A percentile compares a stretch with the other conserved stretches of the same genome.
Conservation (phyloP, 2,888 invertebrate species). For the Andrena camellia region DNA sequence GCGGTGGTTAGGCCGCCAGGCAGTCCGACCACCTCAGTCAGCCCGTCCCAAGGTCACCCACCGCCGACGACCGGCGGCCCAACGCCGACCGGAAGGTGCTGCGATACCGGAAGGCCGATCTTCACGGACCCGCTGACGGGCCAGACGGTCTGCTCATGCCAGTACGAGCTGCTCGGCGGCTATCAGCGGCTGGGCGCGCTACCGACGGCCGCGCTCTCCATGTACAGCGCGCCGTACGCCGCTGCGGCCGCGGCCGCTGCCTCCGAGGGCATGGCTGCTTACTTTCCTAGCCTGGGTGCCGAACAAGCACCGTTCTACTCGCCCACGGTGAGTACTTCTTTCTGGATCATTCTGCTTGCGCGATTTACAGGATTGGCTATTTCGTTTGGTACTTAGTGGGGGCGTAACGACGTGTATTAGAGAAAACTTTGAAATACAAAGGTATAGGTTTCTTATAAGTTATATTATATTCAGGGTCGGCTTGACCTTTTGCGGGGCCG, state of each 20-base stretch:
- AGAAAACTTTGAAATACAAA: too few relatives aligned
- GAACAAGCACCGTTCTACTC: constrained; percentile 95
- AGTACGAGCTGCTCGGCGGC: constrained; percentile 94
- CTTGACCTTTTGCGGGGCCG: too few relatives aligned
- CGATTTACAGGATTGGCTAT: not conserved
- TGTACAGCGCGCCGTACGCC: constrained; percentile 93
- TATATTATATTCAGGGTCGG: too few relatives aligned
- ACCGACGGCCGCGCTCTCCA: constrained; percentile 89
- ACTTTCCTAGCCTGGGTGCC: constrained; percentile 93
- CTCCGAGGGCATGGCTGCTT: constrained; percentile 92
- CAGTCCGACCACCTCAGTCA: constrained; percentile 86
- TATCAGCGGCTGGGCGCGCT: constrained; percentile 93
- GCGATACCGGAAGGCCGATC: constrained; percentile 96
- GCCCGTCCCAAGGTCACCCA: constrained; percentile 86
- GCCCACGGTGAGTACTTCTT: constrained; percentile 90
- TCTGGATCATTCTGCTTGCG: not conserved
- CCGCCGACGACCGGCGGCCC: constrained; percentile 86
- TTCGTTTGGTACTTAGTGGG: not conserved
- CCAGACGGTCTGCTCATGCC: constrained; percentile 95
- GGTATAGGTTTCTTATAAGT: too few relatives aligned
- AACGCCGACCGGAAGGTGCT: constrained; percentile 88
- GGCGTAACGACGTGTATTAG: too few relatives aligned
- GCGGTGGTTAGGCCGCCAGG: constrained; percentile 86
- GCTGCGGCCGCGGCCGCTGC: constrained; percentile 87
- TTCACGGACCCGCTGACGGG: constrained; percentile 96